Percentiles rank a stretch among this genome's conserved stretches.
phyloP scores from a whole-genome alignment of 2,888 invertebrate species.

The Lysandra bellargus region DNA sequence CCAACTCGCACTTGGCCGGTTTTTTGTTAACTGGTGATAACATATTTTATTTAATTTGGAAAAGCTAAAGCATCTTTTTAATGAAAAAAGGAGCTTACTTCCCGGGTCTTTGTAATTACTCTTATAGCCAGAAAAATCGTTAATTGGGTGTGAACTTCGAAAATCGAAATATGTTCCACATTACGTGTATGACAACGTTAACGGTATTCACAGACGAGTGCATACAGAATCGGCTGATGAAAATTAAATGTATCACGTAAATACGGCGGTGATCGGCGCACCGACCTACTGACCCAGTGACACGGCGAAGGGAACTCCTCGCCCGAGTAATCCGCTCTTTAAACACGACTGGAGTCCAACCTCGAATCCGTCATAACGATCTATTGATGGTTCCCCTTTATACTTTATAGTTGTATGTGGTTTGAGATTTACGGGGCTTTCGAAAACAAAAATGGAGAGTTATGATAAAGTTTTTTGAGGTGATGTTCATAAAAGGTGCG shows the following conservation, averaged over 20 bases:
- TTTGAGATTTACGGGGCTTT: not conserved
- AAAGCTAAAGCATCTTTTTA: too few species aligned
- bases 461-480: not conserved
- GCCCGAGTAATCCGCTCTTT: slow-evolving; percentile 50
- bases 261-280: slow-evolving; percentile 40
- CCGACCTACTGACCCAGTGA: slow-evolving; percentile 71
- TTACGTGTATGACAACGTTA: not conserved
- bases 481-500: not conserved
- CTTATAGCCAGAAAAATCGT: not conserved
- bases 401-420: not conserved
- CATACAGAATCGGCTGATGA: slow-evolving; percentile 35
- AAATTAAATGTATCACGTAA: slow-evolving; percentile 46
- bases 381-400: slow-evolving; percentile 2
- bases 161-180: not conserved
- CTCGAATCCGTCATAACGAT: slow-evolving; percentile 16
- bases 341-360: slow-evolving; percentile 22
- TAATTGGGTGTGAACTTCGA: not conserved
- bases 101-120: not conserved
- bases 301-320: slow-evolving; percentile 60
- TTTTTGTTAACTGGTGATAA: too few species aligned
- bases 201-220: slow-evolving; percentile 33
- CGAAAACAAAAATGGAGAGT: not conserved
- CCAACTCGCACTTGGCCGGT: too few species aligned
- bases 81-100: not conserved
- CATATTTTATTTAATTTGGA: too few species aligned